Evolutionary conservation across 2,888 invertebrate genomes (phyloP).

Genomic region (Limnephilus auricula): DNA sequence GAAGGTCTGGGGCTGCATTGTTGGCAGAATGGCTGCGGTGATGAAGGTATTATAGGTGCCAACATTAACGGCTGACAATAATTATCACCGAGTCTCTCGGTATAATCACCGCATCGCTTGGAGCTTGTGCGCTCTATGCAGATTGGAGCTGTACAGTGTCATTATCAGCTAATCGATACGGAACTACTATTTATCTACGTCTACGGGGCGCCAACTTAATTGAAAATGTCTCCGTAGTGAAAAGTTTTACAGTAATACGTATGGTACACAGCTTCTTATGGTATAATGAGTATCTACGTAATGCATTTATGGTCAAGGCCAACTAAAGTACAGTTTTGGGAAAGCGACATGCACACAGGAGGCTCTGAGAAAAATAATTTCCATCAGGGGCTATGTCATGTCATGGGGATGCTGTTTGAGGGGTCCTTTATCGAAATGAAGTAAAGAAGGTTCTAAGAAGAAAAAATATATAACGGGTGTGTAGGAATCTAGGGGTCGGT

Average conservation of each 20-base stretch:
- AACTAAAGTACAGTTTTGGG: too few species aligned
- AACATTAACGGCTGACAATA: not conserved
- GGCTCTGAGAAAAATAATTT: too few species aligned
- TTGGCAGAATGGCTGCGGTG: not conserved
- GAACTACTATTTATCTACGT: not conserved
- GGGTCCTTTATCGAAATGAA: too few species aligned
- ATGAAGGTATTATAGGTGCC: not conserved
- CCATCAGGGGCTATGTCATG: too few species aligned
- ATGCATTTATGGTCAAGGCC: too few species aligned
- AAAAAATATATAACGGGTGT: too few species aligned
- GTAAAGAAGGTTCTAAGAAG: too few species aligned
- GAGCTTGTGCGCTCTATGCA: not conserved
- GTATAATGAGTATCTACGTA: not conserved
- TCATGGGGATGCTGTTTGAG: too few species aligned
- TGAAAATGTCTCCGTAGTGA: not conserved
- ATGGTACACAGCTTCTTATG: not conserved
- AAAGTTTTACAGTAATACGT: not conserved
- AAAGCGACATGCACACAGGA: too few species aligned
- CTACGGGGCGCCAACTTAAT: not conserved
- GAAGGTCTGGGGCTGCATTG: not conserved
- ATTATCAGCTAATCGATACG: not conserved
- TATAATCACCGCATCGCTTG: not conserved
- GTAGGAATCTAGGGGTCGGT: too few species aligned
- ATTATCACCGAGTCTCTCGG: not conserved
- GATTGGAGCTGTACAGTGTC: not conserved